Base-by-base conservation (phyloP, 2,113 vertebrate species). In the Struthio camelus region DNA sequence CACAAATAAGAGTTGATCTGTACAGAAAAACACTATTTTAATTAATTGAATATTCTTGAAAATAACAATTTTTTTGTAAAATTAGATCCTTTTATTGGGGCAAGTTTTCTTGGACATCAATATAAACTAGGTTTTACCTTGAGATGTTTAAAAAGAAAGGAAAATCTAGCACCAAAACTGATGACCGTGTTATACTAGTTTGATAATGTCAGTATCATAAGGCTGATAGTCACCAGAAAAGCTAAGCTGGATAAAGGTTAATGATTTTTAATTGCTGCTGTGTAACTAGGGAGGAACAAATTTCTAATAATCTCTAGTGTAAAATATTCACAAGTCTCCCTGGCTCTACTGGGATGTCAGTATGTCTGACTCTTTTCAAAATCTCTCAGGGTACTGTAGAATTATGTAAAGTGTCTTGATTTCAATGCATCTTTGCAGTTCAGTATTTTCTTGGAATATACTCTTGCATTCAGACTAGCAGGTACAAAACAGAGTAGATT, bases 191-290 rank as follows among this genome's bases (percentile, higher is more conserved):
- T 59, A 79, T 7, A n/a, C 3, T 5, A 19, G 2, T 51, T 51
- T 62, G 9, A 87, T 66, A 25, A 77, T 12, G 6, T 42, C 36
- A 65, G 30, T 25, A 73, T 23, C 7, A 62, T 24, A 17, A 91
- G 40, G 25, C 7, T 83, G 67, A 58, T 67, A 46, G 7, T 50
- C 54, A 71, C 15, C 25, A 11, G 24, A 67, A 84, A 87, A 86
- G 27, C 9, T 66, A 17, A 0, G 0, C 1, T 84, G 40, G 38
- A 62, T 71, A 34, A 87, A 59, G 3, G 3, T 1, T 44, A 54
- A n/a, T 48, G 2, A 2, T 22, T 81, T 89, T 75, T 46, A 80
- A 86, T 36, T 58, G 14, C 17, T 80, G 16, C 14, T 83, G 4
- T 54, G 14, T 66, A 85, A 44, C 7, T 30, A 50, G 3, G 7